Base-by-base conservation (phyloP, 1,140 invertebrate genomes). In the Macrocentrus cingulum region DNA sequence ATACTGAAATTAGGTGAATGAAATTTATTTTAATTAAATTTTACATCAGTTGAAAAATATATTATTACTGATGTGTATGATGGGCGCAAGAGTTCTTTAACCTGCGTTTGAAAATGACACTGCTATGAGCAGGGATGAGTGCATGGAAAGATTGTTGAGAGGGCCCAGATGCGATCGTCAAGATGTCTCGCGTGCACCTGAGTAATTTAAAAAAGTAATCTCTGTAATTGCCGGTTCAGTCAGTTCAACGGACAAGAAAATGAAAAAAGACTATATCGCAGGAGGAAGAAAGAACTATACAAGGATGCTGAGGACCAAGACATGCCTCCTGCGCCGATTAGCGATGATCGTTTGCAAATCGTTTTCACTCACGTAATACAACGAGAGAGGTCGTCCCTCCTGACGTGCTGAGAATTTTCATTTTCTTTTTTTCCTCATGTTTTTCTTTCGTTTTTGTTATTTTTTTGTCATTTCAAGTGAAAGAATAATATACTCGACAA, bases 171-270 rank as follows among this genome's bases (percentile, higher is more conserved):
- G 44, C 44, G 29, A 50, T 57, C 55, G 18, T 57, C 42, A 37
- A 46, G 46, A 57, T 57, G 55, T 41, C 46, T 57, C 46, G 55
- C 55, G 45, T 57, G 45, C 46, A 57, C 46, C 13, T 6, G 34
- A 49, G 55, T 49, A 50, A 50, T 57, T 57, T 57, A 49, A 50
- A 57, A 57, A 57, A 50, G 45, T 57, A 57, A 57, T 57, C 45
- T 49, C 34, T 57, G 45, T 57, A 57, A 57, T 57, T 57, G 45
- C 16, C 13, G 55, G 55, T 49, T 57, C 25, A 29, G 25, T 29
- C 25, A 29, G 49, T 22, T 36, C 11, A 32, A 16, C 18, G 18
- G 18, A 39, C 3, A 20, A 20, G 15, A 51, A 9, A 11, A 37
- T 51, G 3, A 37, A 11, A 37, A 51, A 36, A 18, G 34, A 51